Evolutionary conservation across 2,797 vertebrate species (phyloP).

Genomic region (Acanthurus lineatus): DNA sequence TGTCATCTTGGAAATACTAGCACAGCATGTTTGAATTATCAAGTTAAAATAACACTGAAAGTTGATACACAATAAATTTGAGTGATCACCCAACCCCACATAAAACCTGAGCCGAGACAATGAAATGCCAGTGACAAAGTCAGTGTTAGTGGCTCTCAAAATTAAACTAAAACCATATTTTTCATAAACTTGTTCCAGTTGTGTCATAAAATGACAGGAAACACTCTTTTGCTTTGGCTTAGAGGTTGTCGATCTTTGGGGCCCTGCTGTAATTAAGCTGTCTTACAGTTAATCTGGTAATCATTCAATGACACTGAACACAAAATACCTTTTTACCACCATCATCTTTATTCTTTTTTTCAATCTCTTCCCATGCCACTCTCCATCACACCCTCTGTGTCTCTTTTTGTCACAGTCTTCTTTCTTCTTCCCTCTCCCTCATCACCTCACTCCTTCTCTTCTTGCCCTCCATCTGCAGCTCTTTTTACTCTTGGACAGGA

Average conservation of each 20-base stretch:
- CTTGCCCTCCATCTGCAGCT: constrained; percentile 47
- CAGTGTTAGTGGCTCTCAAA: too few relatives aligned
- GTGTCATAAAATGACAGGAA: too few relatives aligned
- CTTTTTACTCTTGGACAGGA: constrained; percentile 41
- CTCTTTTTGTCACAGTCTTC: constrained; percentile 19
- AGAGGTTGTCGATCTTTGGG: constrained; percentile 23
- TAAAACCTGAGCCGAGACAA: too few relatives aligned
- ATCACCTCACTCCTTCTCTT: constrained; percentile 22
- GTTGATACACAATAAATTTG: too few relatives aligned
- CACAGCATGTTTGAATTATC: too few relatives aligned
- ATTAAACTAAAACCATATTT: too few relatives aligned
- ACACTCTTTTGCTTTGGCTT: constrained; percentile 1
- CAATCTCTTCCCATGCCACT: constrained; percentile 6
- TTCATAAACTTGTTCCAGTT: too few relatives aligned
- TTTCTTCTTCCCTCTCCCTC: constrained; percentile 6
- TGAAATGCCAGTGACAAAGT: too few relatives aligned
- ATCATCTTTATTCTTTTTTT: constrained; percentile 21
- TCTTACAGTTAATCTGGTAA: constrained; percentile 39
- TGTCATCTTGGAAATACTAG: too few relatives aligned
- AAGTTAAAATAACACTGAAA: too few relatives aligned
- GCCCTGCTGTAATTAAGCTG: constrained; percentile 48
- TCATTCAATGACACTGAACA: constrained; percentile 51
- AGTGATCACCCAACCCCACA: too few relatives aligned
- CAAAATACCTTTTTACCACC: constrained; percentile 35
- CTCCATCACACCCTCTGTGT: constrained; percentile 25